Base-by-base conservation (phyloP, 2,888 invertebrate species). In the Calliopum simillimum region DNA sequence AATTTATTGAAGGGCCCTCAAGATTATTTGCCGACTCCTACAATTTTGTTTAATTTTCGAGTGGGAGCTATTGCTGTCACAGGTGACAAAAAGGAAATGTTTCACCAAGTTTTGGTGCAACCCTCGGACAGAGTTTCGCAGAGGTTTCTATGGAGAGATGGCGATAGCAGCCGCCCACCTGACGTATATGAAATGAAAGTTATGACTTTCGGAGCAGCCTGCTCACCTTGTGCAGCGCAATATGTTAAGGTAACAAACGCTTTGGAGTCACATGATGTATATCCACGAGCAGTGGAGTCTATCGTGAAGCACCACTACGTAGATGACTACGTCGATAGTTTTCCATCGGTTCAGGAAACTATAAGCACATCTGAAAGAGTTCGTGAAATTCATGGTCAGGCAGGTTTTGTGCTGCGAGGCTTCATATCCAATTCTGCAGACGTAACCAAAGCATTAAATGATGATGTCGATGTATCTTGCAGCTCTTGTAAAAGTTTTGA, bases 21-120 rank as follows among this genome's bases (percentile, higher is more conserved):
- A 64, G 63, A 80, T 12, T 53, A 53, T 53, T 11, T 19, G 53
- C 53, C 53, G 21, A 53, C 16, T 2, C 69, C 79, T 12, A 3
- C 44, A 2, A 79, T 84, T 1, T 68, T 85, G 43, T 75, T 82
- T 71, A 76, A 80, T 1, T 85, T 85, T 73, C 70, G 85, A 14
- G 78, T 80, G 74, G 68, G 78, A 25, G 70, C 47, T 58, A 69
- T 81, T 13, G 83, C 79, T 0, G 75, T 84, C 5, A 72, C 72
- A n/a, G 79, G 74, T 2, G 79, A 80, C 67, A 76, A 80, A 3
- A 73, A 65, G 70, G 74, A 72, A 78, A 58, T 58, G 58, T 58
- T 23, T 58, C 13, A 14, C 66, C 4, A 73, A 76, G 64, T 75
- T 4, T 19, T 61, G 19, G 41, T 63, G n/a, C 49, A 23, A 8